Conservation (phyloP, 2,797 vertebrate species). For the Sebastes steindachneri region DNA sequence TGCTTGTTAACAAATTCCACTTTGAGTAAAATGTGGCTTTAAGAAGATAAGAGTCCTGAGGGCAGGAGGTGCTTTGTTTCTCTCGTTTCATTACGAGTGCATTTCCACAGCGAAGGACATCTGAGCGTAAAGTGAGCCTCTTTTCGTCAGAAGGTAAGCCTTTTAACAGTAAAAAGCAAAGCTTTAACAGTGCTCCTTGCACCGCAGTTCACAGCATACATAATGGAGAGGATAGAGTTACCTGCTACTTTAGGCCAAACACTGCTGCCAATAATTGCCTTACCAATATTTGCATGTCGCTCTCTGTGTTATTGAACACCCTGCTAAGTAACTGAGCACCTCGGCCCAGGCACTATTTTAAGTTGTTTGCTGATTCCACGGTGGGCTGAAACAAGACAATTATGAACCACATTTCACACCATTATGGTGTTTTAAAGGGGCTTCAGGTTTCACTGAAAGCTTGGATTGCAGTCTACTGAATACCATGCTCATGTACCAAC, state of each 20-base stretch:
- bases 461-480: constrained; percentile 26
- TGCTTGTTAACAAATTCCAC: constrained; percentile 55
- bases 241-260: constrained; percentile 82
- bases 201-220: constrained; percentile 73
- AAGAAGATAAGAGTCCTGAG: constrained; percentile 52
- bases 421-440: constrained; percentile 65
- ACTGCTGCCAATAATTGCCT: constrained; percentile 82
- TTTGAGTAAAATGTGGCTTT: constrained; percentile 67
- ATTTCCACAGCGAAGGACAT: constrained; percentile 75
- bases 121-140: constrained; percentile 78
- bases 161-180: constrained; percentile 79
- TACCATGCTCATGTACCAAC: background rate
- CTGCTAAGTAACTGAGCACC: constrained; percentile 77
- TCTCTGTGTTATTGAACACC: constrained; percentile 83
- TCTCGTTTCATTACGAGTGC: constrained; percentile 70
- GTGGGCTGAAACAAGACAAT: constrained; percentile 74
- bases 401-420: constrained; percentile 80
- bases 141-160: constrained; percentile 69
- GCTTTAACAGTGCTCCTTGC: constrained; percentile 68
- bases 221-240: constrained; percentile 85
- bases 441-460: constrained; percentile 60
- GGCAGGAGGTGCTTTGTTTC: constrained; percentile 67
- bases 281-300: constrained; percentile 86
- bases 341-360: constrained; percentile 72
- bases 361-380: constrained; percentile 80